Evolutionary conservation across 1,140 invertebrate species (phyloP).

Genomic region (Colletes latitarsis): DNA sequence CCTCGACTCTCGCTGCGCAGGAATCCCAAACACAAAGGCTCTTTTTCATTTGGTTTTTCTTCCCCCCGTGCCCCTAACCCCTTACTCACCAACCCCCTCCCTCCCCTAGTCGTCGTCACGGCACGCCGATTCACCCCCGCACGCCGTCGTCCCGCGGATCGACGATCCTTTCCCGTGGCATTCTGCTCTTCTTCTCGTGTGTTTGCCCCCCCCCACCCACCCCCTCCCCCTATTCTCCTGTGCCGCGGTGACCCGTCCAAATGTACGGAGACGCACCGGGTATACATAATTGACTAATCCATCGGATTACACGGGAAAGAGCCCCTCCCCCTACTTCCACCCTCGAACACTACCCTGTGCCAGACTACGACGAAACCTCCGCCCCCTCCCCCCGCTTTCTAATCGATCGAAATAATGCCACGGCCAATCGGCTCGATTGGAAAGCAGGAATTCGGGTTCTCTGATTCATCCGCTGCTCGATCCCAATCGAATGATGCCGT

Average conservation of each 20-base stretch:
- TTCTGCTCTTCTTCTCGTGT: neutral
- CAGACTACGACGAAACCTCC: conserved; percentile 23
- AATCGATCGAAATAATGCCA: conserved; percentile 66
- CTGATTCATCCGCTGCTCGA: conserved; percentile 48
- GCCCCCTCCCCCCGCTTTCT: conserved; percentile 42
- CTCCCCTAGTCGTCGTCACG: conserved; percentile 7
- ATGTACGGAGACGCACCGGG: conserved; percentile 59
- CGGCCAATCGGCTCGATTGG: conserved; percentile 61
- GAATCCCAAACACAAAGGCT: conserved; percentile 79
- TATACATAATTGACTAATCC: conserved; percentile 69
- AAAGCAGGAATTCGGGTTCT: conserved; percentile 55
- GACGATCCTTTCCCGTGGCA: conserved; percentile 19
- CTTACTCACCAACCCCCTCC: conserved; percentile 9
- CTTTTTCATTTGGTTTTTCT: conserved; percentile 78
- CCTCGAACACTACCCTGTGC: neutral
- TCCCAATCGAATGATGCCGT: conserved; percentile 7
- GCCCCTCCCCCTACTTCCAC: conserved; percentile 8
- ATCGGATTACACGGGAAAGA: conserved; percentile 60
- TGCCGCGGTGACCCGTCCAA: conserved; percentile 48
- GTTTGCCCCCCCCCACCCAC: conserved; percentile 28
- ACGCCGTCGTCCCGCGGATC: conserved; percentile 30
- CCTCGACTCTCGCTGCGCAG: conserved; percentile 60
- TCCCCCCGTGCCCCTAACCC: conserved; percentile 43
- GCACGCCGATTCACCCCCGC: conserved; percentile 27
- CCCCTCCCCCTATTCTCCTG: no score